A percentile compares a stretch with the other conserved stretches of the same genome.
Evolutionary conservation across 2,113 vertebrate species (phyloP).

Genomic region (Nothocercus julius): DNA sequence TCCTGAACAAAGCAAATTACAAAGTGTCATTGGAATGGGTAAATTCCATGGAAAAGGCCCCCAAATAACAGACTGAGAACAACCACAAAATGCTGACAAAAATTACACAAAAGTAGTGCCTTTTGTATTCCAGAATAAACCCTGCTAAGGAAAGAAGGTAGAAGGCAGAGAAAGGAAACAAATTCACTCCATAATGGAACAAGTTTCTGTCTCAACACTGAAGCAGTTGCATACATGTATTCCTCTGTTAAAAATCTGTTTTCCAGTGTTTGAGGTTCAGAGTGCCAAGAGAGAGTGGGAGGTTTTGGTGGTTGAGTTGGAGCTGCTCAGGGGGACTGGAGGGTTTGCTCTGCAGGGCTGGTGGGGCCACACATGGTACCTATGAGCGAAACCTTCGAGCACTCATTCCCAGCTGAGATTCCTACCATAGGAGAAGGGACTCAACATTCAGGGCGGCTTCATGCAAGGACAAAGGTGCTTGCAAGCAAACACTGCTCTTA

Average conservation of each 20-base stretch:
- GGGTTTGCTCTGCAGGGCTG: not conserved
- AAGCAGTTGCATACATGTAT: not conserved
- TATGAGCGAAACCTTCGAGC: too few relatives aligned
- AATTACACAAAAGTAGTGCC: not conserved
- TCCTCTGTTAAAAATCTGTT: not conserved
- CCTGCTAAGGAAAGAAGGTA: not conserved
- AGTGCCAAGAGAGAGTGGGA: not conserved
- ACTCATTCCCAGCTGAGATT: too few relatives aligned
- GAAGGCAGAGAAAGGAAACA: not conserved
- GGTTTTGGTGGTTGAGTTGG: not conserved
- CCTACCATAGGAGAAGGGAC: too few relatives aligned
- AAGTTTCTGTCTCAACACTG: not conserved
- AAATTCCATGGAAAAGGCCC: not conserved
- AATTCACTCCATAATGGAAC: not conserved
- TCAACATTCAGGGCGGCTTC: not conserved
- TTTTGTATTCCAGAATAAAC: not conserved
- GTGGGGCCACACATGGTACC: too few relatives aligned
- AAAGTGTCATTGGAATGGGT: constrained; percentile 38
- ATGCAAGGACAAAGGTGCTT: not conserved
- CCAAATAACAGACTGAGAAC: constrained; percentile 46
- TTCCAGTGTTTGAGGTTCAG: not conserved
- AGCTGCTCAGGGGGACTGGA: not conserved
- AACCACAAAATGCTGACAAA: constrained; percentile 24
- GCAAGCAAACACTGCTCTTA: not conserved
- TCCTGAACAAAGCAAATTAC: constrained; percentile 51